Percentiles rank a stretch among this genome's conserved stretches.
These are phyloP conservation scores for Diadema setosum DNA, from an alignment of 35 echinoderm and acorn worm genomes.

Conservation along the genomic window DNA sequence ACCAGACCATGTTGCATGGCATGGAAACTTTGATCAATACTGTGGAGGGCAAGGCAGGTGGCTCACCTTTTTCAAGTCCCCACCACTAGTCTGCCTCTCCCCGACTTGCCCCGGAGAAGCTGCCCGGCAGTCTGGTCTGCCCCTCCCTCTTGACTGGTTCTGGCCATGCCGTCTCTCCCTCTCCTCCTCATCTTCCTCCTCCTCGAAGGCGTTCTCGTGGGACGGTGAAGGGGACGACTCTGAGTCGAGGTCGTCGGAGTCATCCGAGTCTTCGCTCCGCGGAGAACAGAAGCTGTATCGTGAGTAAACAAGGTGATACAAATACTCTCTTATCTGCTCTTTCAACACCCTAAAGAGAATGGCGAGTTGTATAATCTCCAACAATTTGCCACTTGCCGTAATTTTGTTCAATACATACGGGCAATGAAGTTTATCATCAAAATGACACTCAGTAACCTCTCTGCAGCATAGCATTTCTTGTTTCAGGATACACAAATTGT, in stretches of 20 bases:
- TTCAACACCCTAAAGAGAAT: too few relatives aligned
- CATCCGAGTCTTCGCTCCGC: constrained; percentile 83
- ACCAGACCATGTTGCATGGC: too few relatives aligned
- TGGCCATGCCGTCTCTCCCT: constrained; percentile 16
- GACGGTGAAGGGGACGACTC: constrained; percentile 73
- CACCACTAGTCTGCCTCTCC: constrained; percentile 30
- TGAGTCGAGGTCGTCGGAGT: constrained; percentile 87
- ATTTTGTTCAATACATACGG: too few relatives aligned
- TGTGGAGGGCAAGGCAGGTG: neutral
- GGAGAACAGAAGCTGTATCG: constrained; percentile 70
- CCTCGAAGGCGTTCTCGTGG: constrained; percentile 75
- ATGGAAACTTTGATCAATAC: too few relatives aligned
- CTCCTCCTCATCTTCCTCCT: constrained; percentile 34
- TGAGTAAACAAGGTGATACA: neutral
- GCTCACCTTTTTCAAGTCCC: constrained; percentile 32
- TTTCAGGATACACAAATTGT: too few relatives aligned
- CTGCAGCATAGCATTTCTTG: too few relatives aligned
- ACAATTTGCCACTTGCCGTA: too few relatives aligned
- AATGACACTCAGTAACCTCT: too few relatives aligned
- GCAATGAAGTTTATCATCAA: too few relatives aligned
- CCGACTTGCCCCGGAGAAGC: constrained; percentile 12
- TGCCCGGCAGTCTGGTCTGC: neutral
- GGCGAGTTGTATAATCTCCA: too few relatives aligned
- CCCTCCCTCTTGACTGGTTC: neutral
- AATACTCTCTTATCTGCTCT: too few relatives aligned